Evolutionary conservation across 2,888 invertebrate genomes (phyloP).

Genomic region (Mythimna impura): DNA sequence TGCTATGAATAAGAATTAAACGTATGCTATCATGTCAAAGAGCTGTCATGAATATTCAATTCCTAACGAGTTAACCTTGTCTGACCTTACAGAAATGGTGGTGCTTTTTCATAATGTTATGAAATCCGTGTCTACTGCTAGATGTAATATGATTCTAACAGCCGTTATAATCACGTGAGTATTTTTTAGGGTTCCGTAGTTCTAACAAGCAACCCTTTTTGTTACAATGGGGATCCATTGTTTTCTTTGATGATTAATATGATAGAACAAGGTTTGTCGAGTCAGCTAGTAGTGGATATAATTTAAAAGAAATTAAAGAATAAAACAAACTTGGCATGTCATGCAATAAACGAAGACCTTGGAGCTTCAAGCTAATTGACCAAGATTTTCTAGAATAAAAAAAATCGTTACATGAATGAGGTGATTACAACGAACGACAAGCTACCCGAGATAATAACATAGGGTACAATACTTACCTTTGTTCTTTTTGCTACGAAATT

Average conservation of each 20-base stretch:
- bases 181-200: too few species aligned
- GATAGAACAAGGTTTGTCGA: too few species aligned
- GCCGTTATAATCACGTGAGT: not conserved
- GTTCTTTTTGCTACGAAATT: conserved; percentile 4
- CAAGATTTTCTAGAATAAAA: conserved; percentile 15
- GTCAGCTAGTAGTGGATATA: not conserved
- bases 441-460: conserved; percentile 34
- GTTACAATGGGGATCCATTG: too few species aligned
- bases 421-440: conserved; percentile 10
- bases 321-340: conserved; percentile 3
- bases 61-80: conserved; percentile 24
- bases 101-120: conserved; percentile 27
- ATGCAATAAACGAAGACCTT: conserved; percentile 27
- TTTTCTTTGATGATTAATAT: too few species aligned
- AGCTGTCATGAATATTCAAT: conserved; percentile 44
- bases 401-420: conserved; percentile 15
- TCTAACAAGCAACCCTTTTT: too few species aligned
- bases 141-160: conserved; percentile 1
- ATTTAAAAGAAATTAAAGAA: not conserved
- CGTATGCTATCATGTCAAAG: conserved; percentile 14
- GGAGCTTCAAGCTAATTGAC: conserved; percentile 5
- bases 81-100: conserved; percentile 31
- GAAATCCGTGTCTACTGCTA: conserved; percentile 1
- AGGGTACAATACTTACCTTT: not conserved
- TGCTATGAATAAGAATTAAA: conserved; percentile 23